phyloP scores from a whole-genome alignment of 2,113 vertebrate genomes.

The Anguilla japonica region DNA sequence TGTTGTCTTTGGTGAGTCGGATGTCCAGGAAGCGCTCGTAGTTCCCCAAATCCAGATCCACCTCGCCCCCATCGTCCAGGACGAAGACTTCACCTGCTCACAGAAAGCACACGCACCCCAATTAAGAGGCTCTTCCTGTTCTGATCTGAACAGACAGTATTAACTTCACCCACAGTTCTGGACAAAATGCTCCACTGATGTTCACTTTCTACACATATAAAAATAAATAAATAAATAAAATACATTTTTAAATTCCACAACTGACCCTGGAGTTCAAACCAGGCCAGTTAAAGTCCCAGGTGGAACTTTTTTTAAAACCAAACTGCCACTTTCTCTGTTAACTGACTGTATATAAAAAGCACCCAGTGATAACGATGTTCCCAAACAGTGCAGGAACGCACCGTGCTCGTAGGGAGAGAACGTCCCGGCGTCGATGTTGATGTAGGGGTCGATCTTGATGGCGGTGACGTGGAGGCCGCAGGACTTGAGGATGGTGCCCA shows the following conservation, averaged over 20 bases:
- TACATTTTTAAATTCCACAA: too few relatives aligned
- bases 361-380: too few relatives aligned
- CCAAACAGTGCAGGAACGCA: slow-evolving; percentile 50
- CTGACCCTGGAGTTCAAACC: too few relatives aligned
- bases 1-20: slow-evolving; percentile 92
- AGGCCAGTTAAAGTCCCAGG: too few relatives aligned
- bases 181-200: neutral
- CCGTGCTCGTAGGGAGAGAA: slow-evolving; percentile 96
- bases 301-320: too few relatives aligned
- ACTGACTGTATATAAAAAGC: too few relatives aligned
- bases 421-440: slow-evolving; percentile 95
- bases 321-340: too few relatives aligned
- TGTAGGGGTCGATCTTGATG: slow-evolving; percentile 97
- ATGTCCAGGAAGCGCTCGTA: slow-evolving; percentile 97
- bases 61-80: slow-evolving; percentile 94
- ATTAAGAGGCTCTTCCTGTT: neutral
- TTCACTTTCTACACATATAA: too few relatives aligned
- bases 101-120: neutral
- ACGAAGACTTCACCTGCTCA: slow-evolving; percentile 91
- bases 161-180: neutral
- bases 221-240: too few relatives aligned
- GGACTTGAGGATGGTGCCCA: slow-evolving; percentile 95
- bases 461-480: slow-evolving; percentile 91
- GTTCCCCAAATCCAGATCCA: slow-evolving; percentile 94
- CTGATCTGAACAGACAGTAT: neutral